Percentiles rank a stretch among this genome's conserved stretches.
Evolutionary conservation across 2,797 vertebrate species (phyloP).

Genomic region (Orestias chungarensis): DNA sequence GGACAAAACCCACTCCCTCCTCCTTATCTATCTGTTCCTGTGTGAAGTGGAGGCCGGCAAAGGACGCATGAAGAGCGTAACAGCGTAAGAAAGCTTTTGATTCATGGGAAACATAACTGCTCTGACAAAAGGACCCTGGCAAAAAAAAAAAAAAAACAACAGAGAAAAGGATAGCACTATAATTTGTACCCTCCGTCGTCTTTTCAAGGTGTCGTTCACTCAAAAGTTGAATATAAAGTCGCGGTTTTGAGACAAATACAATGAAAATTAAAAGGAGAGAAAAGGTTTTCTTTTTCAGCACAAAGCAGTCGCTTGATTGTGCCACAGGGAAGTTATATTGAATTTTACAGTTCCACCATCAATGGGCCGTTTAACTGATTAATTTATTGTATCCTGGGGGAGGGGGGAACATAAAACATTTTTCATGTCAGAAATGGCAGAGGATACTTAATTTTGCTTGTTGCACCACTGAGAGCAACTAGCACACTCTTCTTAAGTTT

Average conservation of each 20-base stretch:
- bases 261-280: slow-evolving; percentile 10
- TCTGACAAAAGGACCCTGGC: slow-evolving; percentile 11
- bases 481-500: too few relatives aligned
- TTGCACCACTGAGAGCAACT: too few relatives aligned
- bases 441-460: not conserved
- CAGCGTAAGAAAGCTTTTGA: slow-evolving; percentile 9
- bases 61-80: slow-evolving; percentile 13
- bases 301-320: not conserved
- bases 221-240: slow-evolving; percentile 13
- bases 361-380: not conserved
- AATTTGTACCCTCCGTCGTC: slow-evolving; percentile 33
- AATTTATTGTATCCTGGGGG: not conserved
- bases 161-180: slow-evolving; percentile 18
- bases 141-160: slow-evolving; percentile 18
- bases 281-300: not conserved
- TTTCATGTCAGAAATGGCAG: not conserved
- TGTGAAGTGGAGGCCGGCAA: slow-evolving; percentile 24
- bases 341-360: too few relatives aligned
- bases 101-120: slow-evolving; percentile 7
- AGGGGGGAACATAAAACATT: not conserved
- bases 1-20: not conserved
- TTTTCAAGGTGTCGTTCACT: slow-evolving; percentile 27
- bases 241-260: slow-evolving; percentile 16
- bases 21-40: slow-evolving; percentile 22
- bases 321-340: not conserved